Percentiles rank a stretch among this genome's conserved stretches.
These are phyloP conservation scores for Pitangus sulphuratus DNA, from an alignment of 2,797 vertebrate genomes.

Conservation along the genomic window DNA sequence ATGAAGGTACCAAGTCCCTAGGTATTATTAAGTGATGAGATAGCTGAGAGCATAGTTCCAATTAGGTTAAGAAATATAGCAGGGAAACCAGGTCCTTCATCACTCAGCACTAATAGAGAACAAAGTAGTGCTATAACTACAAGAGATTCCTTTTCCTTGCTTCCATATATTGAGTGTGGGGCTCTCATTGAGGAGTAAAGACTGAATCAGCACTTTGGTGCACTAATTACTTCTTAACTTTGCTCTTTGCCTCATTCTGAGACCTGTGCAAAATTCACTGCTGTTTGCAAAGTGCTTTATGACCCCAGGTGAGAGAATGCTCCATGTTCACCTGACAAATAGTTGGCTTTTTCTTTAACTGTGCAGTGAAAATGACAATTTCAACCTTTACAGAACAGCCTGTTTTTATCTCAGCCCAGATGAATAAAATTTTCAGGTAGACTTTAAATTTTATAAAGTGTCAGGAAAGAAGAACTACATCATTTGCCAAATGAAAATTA, in stretches of 20 bases:
- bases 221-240: neutral
- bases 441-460: neutral
- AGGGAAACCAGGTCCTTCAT: neutral
- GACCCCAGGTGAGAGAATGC: neutral
- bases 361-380: neutral
- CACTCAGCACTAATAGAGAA: neutral
- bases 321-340: neutral
- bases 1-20: neutral
- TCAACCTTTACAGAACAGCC: neutral
- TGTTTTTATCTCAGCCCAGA: neutral
- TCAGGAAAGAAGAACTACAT: neutral
- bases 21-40: constrained; percentile 35
- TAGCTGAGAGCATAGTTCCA: neutral
- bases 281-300: neutral
- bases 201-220: neutral
- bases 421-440: neutral
- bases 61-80: neutral
- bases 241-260: neutral
- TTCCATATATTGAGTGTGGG: neutral
- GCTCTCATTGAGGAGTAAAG: neutral
- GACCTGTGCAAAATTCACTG: neutral
- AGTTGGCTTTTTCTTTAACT: neutral
- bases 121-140: neutral
- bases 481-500: neutral
- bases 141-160: neutral